Evolutionary conservation across 2,888 invertebrate species (phyloP), one percentile per base, ranked within the genome.

Genomic region (Hyposoter dolosus): DNA sequence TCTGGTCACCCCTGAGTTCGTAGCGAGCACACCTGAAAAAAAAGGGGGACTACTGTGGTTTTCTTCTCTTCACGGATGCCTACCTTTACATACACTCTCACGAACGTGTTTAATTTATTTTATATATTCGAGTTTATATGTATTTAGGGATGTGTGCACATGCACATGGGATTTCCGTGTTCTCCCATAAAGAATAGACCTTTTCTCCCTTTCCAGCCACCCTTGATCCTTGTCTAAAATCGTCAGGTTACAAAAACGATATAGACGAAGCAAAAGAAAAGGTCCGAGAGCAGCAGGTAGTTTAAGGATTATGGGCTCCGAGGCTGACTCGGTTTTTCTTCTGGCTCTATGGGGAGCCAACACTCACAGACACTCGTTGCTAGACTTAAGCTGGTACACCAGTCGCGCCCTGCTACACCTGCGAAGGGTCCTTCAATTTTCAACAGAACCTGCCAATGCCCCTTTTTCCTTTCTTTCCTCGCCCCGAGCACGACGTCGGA

Each of bases 1-100:
- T 75, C 75, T 86, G 86, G 86, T 79, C 83, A 86, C 82, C 86
- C 86, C 82, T 84, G 78, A 78, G 40, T 60, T 68, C 77, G 17
- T 75, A 47, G 43, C 23, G 72, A 53, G 53, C 65, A 65, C 81
- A 84, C 81, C 83, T 84, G 83, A 84, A 74, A 82, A 74, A 82
- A 82, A 53, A 65, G 45, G 74, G 72, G 56, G 56, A n/a, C 47
- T 56, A 66, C 65, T 71, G 82, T 84, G 83, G 82, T 79, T 86
- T 79, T 81, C 75, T 69, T 86, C 63, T 63, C 81, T 79, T 81
- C 78, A 82, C 32, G 56, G 74, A 23, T 82, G 43, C 77, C 35
- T 68, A 72, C 63, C 68, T 56, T 10, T 6, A 56, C 43, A 68
- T 47, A 56, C 12, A 65, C 23, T 66, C 53, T 45, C 35, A 35